Base-by-base conservation (phyloP, 2,113 vertebrate species). In the Pygoscelis adeliae region DNA sequence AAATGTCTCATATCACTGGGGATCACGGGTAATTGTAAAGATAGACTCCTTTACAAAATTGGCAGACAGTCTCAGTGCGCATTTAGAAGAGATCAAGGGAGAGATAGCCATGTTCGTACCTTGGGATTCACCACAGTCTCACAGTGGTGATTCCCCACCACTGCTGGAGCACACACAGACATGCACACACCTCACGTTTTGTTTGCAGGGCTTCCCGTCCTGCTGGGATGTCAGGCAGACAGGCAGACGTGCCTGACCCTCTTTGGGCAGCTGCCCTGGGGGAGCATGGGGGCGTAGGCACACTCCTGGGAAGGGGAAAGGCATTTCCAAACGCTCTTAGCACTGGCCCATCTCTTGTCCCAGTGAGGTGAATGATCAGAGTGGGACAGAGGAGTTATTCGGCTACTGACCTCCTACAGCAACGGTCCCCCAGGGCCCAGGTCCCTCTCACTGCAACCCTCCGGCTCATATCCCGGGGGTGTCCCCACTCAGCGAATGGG, bases 391-490 rank as follows among this genome's bases (percentile, higher is more conserved):
- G n/a, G 22, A 40, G 46, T n/a, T 78, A 19, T 12, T 55, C 1
- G 3, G 36, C 21, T 52, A 25, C 55, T 78, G 40, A 44, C 3
- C 26, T 44, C 53, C 26, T 13, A 5, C 14, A 73, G 50, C n/a
- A 84, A 4, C 2, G 1, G 8, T 40, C 10, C 30, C 16, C 14
- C 0, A 1, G 15, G 44, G 6, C 23, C 26, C 38, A 18, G 46
- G 46, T 11, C 30, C 83, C 62, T 52, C 67, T 52, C 2, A 0
- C 34, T 63, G 30, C 3, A 1, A 36, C 32, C 32, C 82, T 29
- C 44, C 1, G 2, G 19, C 47, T n/a, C n/a, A n/a, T n/a, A n/a
- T n/a, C 47, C 38, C 0, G 0, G 42, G 29, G 62, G 23, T 63
- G 5, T 80, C n/a, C 46, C 19, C 5, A 8, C 23, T 66, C 53